Evolutionary conservation across 2,797 vertebrate species (phyloP).

Genomic region (Furcifer pardalis): DNA sequence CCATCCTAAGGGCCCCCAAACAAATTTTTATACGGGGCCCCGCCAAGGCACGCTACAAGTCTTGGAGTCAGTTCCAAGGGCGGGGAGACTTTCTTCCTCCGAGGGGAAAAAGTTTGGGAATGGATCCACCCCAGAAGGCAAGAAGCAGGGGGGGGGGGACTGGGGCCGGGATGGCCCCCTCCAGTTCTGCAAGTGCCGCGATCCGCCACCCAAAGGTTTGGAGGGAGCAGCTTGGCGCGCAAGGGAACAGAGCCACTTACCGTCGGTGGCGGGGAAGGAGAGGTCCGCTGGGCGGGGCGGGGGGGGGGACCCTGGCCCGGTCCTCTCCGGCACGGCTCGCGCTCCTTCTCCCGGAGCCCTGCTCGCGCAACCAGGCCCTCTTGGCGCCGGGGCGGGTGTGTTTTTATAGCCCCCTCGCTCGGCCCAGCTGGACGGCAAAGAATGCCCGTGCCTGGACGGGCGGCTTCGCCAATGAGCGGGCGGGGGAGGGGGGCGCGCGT

Average conservation of each 20-base stretch:
- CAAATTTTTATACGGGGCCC: too few species aligned
- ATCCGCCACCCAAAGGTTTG: too few species aligned
- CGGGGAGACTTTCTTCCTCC: not conserved
- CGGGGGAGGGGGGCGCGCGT: slow-evolving; percentile 54
- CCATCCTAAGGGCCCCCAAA: too few species aligned
- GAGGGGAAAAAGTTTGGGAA: not conserved
- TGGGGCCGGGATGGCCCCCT: not conserved
- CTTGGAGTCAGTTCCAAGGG: not conserved
- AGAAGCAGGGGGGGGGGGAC: not conserved
- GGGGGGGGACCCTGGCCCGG: too few species aligned
- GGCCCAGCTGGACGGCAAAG: slow-evolving; percentile 78
- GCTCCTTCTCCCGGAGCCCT: slow-evolving; percentile 66
- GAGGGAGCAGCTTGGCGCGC: not conserved
- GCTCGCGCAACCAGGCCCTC: slow-evolving; percentile 78
- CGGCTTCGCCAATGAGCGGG: slow-evolving; percentile 83
- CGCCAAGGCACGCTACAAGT: too few species aligned
- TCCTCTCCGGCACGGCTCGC: slow-evolving; percentile 13
- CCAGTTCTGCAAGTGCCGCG: too few species aligned
- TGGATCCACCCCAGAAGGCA: too few species aligned
- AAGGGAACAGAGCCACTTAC: slow-evolving; percentile 39
- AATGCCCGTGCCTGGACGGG: slow-evolving; percentile 80
- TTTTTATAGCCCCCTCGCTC: slow-evolving; percentile 82
- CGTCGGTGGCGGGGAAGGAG: slow-evolving; percentile 23
- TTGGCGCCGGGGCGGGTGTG: slow-evolving; percentile 60
- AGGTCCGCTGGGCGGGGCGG: not conserved